Percentiles rank a stretch among this genome's conserved stretches.
Evolutionary conservation across 2,797 vertebrate genomes (phyloP).

Genomic region (Lithobates sylvaticus): DNA sequence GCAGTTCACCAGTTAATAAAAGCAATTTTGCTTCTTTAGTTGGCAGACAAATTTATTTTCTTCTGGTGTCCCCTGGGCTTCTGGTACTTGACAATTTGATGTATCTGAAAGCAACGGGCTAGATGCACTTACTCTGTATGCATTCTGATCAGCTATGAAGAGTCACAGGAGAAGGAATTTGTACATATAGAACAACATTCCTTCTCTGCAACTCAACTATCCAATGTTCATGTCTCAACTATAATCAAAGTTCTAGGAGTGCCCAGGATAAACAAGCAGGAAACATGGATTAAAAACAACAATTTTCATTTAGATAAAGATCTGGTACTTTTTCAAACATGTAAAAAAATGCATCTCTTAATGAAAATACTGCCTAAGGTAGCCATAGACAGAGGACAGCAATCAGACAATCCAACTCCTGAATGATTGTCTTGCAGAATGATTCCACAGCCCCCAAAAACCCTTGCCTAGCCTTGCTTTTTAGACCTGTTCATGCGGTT

Average conservation of each 20-base stretch:
- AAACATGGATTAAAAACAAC: too few relatives aligned
- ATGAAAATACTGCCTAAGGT: too few relatives aligned
- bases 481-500: too few relatives aligned
- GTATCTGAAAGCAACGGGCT: conserved; percentile 23
- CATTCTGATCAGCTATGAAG: conserved; percentile 30
- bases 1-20: conserved; percentile 35
- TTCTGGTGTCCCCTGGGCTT: conserved; percentile 16
- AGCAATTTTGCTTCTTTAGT: conserved; percentile 42
- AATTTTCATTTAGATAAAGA: too few relatives aligned
- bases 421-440: too few relatives aligned
- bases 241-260: not conserved
- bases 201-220: not conserved
- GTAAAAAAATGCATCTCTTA: too few relatives aligned
- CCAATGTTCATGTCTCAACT: not conserved
- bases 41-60: conserved; percentile 43
- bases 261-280: not conserved
- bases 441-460: too few relatives aligned
- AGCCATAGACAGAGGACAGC: too few relatives aligned
- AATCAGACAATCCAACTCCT: too few relatives aligned
- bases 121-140: conserved; percentile 10
- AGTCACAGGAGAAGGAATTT: not conserved
- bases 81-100: conserved; percentile 43
- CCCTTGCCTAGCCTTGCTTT: too few relatives aligned
- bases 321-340: too few relatives aligned
- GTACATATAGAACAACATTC: not conserved